Evolutionary conservation across 1,140 invertebrate genomes (phyloP).

Genomic region (Plectrocnemia conspersa): DNA sequence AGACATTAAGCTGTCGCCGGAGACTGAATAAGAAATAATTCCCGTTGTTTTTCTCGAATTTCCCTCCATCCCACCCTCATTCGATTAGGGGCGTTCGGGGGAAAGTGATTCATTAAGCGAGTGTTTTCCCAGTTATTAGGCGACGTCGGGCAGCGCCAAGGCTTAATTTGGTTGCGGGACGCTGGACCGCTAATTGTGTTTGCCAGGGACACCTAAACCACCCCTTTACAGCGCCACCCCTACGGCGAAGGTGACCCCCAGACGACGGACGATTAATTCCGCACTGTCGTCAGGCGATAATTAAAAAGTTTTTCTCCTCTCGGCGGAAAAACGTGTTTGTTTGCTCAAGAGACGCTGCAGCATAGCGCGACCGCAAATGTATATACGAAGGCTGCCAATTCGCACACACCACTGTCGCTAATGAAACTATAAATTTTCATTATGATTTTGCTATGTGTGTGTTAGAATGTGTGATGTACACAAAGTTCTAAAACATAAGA

Average conservation of each 20-base stretch:
- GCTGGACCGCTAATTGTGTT: slow-evolving; percentile 29
- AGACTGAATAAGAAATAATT: slow-evolving; percentile 33
- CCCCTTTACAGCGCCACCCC: too few relatives aligned
- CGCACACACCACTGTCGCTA: too few relatives aligned
- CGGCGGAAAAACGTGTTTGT: slow-evolving; percentile 10
- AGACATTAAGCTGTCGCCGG: slow-evolving; percentile 24
- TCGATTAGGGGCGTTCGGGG: slow-evolving; percentile 30
- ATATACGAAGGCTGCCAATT: too few relatives aligned
- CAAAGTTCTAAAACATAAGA: too few relatives aligned
- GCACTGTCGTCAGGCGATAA: slow-evolving; percentile 24
- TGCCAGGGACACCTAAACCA: slow-evolving; percentile 9
- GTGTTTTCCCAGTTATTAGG: slow-evolving; percentile 35
- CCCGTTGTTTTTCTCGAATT: slow-evolving; percentile 31
- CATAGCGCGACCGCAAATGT: too few relatives aligned
- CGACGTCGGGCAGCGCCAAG: slow-evolving; percentile 12
- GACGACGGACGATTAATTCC: slow-evolving; percentile 29
- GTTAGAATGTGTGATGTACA: too few relatives aligned
- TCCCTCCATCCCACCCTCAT: slow-evolving; percentile 24
- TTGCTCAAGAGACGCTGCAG: too few relatives aligned
- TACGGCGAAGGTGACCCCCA: neutral
- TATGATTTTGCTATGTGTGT: too few relatives aligned
- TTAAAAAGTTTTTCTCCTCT: slow-evolving; percentile 33
- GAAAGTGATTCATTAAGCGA: slow-evolving; percentile 34
- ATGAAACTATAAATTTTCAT: too few relatives aligned
- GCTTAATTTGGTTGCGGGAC: slow-evolving; percentile 32